phyloP scores from a whole-genome alignment of 1,140 invertebrate genomes.

The Copidosoma floridanum region DNA sequence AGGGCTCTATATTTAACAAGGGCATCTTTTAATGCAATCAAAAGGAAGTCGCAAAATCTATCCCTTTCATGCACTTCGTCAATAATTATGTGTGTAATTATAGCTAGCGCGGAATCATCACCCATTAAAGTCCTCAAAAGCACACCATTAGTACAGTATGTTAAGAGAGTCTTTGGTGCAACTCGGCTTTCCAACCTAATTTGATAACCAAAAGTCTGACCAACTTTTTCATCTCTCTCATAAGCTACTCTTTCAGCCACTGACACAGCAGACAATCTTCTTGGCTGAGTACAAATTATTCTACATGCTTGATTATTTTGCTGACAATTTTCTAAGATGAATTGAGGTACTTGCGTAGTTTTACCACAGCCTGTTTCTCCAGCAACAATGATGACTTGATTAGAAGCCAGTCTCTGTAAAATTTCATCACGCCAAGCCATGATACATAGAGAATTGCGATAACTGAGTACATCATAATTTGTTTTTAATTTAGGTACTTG shows the following conservation, averaged over 20 bases:
- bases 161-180: slow-evolving; percentile 78
- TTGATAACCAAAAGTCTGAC: slow-evolving; percentile 90
- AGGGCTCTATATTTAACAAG: slow-evolving; percentile 71
- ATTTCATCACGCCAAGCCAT: slow-evolving; percentile 58
- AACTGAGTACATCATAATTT: slow-evolving; percentile 55
- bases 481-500: slow-evolving; percentile 61
- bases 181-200: slow-evolving; percentile 83
- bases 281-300: slow-evolving; percentile 91
- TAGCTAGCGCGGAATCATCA: slow-evolving; percentile 65
- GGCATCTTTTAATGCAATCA: slow-evolving; percentile 80
- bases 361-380: slow-evolving; percentile 88
- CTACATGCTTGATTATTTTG: slow-evolving; percentile 68
- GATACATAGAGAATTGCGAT: slow-evolving; percentile 63
- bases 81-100: slow-evolving; percentile 82
- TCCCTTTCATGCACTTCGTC: slow-evolving; percentile 97
- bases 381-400: slow-evolving; percentile 68
- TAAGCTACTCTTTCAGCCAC: slow-evolving; percentile 78
- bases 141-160: slow-evolving; percentile 91
- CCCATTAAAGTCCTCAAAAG: slow-evolving; percentile 82
- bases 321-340: slow-evolving; percentile 77
- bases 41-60: slow-evolving; percentile 87
- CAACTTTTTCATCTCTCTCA: slow-evolving; percentile 84
- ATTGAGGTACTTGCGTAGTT: slow-evolving; percentile 90
- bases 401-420: slow-evolving; percentile 54
- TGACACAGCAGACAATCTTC: slow-evolving; percentile 85